phyloP scores from a whole-genome alignment of 2,888 invertebrate genomes.

The Mayetiola destructor region DNA sequence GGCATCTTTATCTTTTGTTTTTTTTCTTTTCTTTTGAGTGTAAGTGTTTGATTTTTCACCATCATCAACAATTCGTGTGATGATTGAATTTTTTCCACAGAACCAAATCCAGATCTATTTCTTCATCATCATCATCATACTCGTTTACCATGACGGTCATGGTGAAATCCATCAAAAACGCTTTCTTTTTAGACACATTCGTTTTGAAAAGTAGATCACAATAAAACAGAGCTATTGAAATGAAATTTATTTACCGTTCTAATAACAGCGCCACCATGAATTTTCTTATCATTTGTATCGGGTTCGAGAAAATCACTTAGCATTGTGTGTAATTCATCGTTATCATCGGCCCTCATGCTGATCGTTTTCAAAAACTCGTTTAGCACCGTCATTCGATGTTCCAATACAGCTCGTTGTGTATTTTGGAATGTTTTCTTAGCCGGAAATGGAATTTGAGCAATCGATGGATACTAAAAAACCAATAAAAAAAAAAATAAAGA shows the following conservation, averaged over 20 bases:
- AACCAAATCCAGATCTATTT: too few relatives aligned
- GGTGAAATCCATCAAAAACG: too few relatives aligned
- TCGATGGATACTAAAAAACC: slow-evolving; percentile 57
- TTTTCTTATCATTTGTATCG: slow-evolving; percentile 52
- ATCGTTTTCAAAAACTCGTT: slow-evolving; percentile 67
- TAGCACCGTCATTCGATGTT: slow-evolving; percentile 65
- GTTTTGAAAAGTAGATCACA: background rate
- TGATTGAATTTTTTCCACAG: too few relatives aligned
- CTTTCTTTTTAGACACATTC: too few relatives aligned
- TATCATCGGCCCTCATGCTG: slow-evolving; percentile 44
- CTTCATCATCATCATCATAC: too few relatives aligned
- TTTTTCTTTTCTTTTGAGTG: too few relatives aligned
- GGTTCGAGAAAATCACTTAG: slow-evolving; percentile 52
- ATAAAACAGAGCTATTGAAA: background rate
- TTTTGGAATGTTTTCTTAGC: slow-evolving; percentile 91
- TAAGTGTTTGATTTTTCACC: too few relatives aligned
- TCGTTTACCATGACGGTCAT: too few relatives aligned
- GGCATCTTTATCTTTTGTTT: too few relatives aligned
- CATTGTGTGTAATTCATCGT: slow-evolving; percentile 35
- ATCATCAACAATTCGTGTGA: too few relatives aligned
- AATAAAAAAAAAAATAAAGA: too few relatives aligned
- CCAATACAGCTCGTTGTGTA: slow-evolving; percentile 69
- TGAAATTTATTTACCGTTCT: slow-evolving; percentile 37
- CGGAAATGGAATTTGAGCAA: slow-evolving; percentile 67
- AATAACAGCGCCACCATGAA: slow-evolving; percentile 43